phyloP scores from a whole-genome alignment of 2,797 vertebrate species.

The Urocyon cinereoargenteus region DNA sequence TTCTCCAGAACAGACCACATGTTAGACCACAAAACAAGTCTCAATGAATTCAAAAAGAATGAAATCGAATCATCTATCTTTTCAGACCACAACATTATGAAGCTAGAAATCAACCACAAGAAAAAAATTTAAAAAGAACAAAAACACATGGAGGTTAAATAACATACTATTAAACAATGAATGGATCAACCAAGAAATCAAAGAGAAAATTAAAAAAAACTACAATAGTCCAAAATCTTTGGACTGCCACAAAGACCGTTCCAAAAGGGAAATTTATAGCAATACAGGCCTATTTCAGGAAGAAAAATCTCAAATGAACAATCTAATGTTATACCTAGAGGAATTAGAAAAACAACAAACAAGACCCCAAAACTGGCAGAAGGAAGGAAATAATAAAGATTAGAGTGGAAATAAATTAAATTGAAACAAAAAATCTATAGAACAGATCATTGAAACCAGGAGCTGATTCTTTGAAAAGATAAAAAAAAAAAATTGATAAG shows the following conservation, averaged over 20 bases:
- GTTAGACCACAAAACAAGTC: background rate
- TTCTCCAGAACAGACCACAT: background rate
- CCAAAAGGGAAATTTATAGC: background rate
- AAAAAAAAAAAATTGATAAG: background rate
- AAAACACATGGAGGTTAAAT: background rate
- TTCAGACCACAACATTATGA: background rate
- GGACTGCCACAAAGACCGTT: background rate
- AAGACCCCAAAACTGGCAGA: background rate
- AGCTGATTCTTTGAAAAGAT: background rate
- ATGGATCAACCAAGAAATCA: background rate
- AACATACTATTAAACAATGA: background rate
- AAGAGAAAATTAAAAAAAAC: background rate
- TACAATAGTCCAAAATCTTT: background rate
- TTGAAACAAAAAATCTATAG: background rate
- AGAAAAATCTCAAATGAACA: background rate
- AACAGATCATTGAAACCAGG: background rate
- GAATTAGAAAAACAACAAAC: background rate
- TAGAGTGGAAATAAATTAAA: background rate
- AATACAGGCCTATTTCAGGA: background rate
- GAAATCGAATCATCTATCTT: background rate
- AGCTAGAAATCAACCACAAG: background rate
- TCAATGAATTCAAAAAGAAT: background rate
- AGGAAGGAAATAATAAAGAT: background rate
- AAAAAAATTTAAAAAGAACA: background rate
- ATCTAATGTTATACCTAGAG: background rate